Percentiles rank a stretch among this genome's conserved stretches.
phyloP scores from a whole-genome alignment of 2,797 vertebrate genomes.

The Acropternis orthonyx region DNA sequence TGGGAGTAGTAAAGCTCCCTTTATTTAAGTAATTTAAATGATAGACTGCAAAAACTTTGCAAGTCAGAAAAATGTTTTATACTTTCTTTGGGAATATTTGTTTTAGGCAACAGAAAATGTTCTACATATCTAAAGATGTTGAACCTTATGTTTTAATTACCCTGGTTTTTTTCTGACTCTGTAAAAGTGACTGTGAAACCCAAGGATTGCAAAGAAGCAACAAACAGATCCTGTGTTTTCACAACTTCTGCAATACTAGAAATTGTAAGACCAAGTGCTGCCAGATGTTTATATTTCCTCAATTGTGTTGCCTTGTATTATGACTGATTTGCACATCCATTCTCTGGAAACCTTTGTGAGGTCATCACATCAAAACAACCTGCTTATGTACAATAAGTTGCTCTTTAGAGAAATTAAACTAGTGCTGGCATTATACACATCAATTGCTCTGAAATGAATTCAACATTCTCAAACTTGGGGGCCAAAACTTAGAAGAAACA shows the following conservation, averaged over 20 bases:
- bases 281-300: constrained; percentile 70
- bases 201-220: constrained; percentile 52
- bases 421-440: neutral
- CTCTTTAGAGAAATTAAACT: constrained; percentile 50
- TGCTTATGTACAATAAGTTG: constrained; percentile 6
- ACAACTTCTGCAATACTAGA: constrained; percentile 48
- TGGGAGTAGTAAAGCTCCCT: constrained; percentile 83
- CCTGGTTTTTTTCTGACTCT: constrained; percentile 65
- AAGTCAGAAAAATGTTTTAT: constrained; percentile 83
- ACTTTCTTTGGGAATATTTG: constrained; percentile 82
- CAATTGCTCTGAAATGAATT: neutral
- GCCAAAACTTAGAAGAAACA: constrained; percentile 26
- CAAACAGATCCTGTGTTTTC: constrained; percentile 62
- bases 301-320: neutral
- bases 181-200: constrained; percentile 67
- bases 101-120: constrained; percentile 80
- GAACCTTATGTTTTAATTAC: constrained; percentile 78
- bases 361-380: constrained; percentile 35
- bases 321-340: constrained; percentile 50
- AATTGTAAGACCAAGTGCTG: constrained; percentile 42
- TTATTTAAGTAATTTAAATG: constrained; percentile 86
- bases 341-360: constrained; percentile 17
- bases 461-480: neutral
- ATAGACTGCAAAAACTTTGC: constrained; percentile 84
- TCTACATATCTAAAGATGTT: constrained; percentile 80